Evolutionary conservation across 2,113 vertebrate species (phyloP).

Genomic region (Amazona vittata): DNA sequence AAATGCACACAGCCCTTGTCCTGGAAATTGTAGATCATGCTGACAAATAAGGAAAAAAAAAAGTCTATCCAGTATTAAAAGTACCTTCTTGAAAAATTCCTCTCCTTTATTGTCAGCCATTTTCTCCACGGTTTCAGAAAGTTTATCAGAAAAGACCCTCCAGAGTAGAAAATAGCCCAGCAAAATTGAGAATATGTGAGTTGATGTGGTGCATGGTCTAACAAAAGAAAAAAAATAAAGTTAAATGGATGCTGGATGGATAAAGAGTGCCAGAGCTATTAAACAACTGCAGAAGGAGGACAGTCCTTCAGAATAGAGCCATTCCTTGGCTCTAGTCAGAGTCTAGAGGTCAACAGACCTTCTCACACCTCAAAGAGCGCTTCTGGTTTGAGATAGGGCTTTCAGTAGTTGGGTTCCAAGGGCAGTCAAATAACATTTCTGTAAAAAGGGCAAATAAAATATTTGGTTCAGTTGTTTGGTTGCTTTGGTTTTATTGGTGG

Average conservation of each 20-base stretch:
- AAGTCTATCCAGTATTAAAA: background rate
- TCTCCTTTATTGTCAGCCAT: background rate
- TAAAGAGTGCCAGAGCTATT: background rate
- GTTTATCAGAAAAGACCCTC: background rate
- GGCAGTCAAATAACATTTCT: background rate
- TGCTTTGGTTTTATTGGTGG: background rate
- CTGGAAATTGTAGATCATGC: background rate
- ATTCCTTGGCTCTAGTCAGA: background rate
- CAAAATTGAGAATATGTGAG: background rate
- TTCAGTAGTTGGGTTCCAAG: background rate
- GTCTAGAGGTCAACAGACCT: background rate
- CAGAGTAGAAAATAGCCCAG: background rate
- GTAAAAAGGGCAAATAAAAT: background rate
- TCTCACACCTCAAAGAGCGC: background rate
- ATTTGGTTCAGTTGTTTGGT: background rate
- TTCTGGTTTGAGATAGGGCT: background rate
- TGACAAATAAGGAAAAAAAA: background rate
- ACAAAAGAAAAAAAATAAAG: background rate
- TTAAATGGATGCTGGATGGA: background rate
- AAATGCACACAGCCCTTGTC: background rate
- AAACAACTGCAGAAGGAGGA: background rate
- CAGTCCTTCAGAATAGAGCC: background rate
- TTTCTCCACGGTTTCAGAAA: background rate
- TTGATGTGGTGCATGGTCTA: background rate
- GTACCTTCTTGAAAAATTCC: background rate